These are phyloP conservation scores for Poliocrania exsul DNA, from an alignment of 2,797 vertebrate genomes.

Conservation along the genomic window DNA sequence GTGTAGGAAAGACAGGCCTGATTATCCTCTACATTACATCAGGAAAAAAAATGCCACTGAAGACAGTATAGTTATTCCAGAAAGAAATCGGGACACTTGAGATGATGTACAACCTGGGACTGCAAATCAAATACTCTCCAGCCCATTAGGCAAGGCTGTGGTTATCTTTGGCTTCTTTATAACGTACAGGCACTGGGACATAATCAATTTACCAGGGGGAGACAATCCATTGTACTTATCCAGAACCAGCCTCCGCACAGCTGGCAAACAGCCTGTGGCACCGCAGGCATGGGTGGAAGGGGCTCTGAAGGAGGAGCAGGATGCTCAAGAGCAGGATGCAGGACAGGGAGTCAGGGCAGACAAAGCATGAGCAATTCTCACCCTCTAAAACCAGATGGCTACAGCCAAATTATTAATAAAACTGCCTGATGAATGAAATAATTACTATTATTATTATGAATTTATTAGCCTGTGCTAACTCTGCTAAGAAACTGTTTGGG, in stretches of 20 bases:
- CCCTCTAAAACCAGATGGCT: background rate
- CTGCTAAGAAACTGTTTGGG: background rate
- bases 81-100: slow-evolving; percentile 31
- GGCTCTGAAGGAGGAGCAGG: background rate
- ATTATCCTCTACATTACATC: slow-evolving; percentile 26
- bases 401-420: background rate
- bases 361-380: background rate
- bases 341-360: background rate
- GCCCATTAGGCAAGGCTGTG: slow-evolving; percentile 61
- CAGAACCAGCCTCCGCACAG: slow-evolving; percentile 33
- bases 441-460: no score
- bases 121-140: slow-evolving; percentile 59
- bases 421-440: background rate
- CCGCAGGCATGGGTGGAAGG: background rate
- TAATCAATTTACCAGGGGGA: slow-evolving; percentile 53
- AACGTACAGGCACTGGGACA: slow-evolving; percentile 2
- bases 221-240: slow-evolving; percentile 18
- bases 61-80: slow-evolving; percentile 43
- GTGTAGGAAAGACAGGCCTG: slow-evolving; percentile 30
- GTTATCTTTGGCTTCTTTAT: slow-evolving; percentile 56
- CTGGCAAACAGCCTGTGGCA: slow-evolving; percentile 28
- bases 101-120: slow-evolving; percentile 39
- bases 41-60: background rate
- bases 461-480: background rate
- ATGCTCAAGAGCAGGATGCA: background rate